Conservation (phyloP, 2,888 invertebrate species). For the Brachypalpus laphriformis region DNA sequence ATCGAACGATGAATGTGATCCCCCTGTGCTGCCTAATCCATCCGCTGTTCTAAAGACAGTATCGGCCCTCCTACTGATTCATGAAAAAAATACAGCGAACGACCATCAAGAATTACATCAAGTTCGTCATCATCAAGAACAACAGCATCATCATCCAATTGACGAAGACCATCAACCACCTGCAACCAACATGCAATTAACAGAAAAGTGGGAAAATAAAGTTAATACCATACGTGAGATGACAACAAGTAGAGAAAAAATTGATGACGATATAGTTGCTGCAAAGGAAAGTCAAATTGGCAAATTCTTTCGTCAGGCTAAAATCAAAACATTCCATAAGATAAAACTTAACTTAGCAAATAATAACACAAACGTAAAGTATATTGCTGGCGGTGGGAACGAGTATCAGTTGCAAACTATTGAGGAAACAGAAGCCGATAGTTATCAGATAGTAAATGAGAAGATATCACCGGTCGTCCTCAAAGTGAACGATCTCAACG, state of each 20-base stretch:
- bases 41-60: slow-evolving; percentile 81
- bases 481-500: slow-evolving; percentile 69
- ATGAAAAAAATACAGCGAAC: slow-evolving; percentile 82
- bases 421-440: slow-evolving; percentile 80
- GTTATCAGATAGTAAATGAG: slow-evolving; percentile 80
- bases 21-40: slow-evolving; percentile 78
- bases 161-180: slow-evolving; percentile 79
- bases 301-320: slow-evolving; percentile 80
- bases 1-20: slow-evolving; percentile 34
- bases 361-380: slow-evolving; percentile 70
- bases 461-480: slow-evolving; percentile 74
- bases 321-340: slow-evolving; percentile 81
- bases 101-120: slow-evolving; percentile 83
- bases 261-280: slow-evolving; percentile 13
- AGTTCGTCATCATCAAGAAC: slow-evolving; percentile 79
- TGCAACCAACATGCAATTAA: slow-evolving; percentile 77
- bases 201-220: slow-evolving; percentile 69
- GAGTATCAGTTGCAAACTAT: slow-evolving; percentile 79
- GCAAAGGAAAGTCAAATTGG: slow-evolving; percentile 75
- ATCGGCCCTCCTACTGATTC: slow-evolving; percentile 80
- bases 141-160: slow-evolving; percentile 71
- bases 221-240: slow-evolving; percentile 44
- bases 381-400: slow-evolving; percentile 20
- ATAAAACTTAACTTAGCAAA: slow-evolving; percentile 80
- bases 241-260: slow-evolving; percentile 32